Evolutionary conservation across 1,140 invertebrate genomes (phyloP), one percentile per base, ranked within the genome.

Genomic region (Papilio polytes): DNA sequence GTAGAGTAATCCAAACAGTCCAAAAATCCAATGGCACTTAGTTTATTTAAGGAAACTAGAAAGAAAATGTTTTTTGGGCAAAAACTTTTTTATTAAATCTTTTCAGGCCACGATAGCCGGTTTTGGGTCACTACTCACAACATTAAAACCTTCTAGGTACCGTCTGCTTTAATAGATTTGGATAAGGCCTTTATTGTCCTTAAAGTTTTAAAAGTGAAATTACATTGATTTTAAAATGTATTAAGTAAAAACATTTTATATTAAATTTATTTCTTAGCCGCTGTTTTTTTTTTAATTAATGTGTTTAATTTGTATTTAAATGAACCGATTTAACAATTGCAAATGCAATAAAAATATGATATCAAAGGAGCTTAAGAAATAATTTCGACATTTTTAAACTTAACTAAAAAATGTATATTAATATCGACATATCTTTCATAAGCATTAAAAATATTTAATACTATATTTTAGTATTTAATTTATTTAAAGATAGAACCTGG

Each of bases 1-100:
- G 6, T 31, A 15, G 4, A 66, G 9, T 66, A 66, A 66, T 70
- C 63, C 22, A 31, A 31, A 66, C 31, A 8, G 10, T 70, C 9
- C 9, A 70, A 13, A 70, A 70, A 36, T 15, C 3, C 26, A 31
- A 70, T 3, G 63, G 26, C 63, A 70, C 63, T 70, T 8, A 70
- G 26, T 70, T 70, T 70, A 70, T 31, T 70, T 70, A 18, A 70
- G 10, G 26, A 70, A 66, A 31, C 26, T 70, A 70, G 36, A 46
- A 70, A 36, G 13, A 31, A 70, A 70, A 70, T 31, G 63, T 70
- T 70, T n/a, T 31, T 70, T 31, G 3, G 26, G 10, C 63, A 36
- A 70, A 70, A 70, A 70, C 63, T 66, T 66, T 66, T 66, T 66
- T 66, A 66, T 66, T 66, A 36, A 66, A 66, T 66, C 63, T 66